These are phyloP conservation scores for Petrolisthes cinctipes DNA, from an alignment of 2,888 invertebrate genomes.

Conservation along the genomic window DNA sequence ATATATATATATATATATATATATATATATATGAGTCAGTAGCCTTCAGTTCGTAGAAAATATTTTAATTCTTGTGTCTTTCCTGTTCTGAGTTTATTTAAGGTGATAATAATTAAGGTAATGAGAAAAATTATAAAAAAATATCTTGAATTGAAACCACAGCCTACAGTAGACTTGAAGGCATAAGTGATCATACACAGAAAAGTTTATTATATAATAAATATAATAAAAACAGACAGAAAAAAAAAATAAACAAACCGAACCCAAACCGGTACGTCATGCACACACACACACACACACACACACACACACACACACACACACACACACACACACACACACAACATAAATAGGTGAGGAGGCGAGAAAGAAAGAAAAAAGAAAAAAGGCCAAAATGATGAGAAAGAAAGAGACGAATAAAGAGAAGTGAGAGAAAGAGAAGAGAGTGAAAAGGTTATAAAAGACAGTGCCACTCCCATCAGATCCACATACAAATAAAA, in stretches of 20 bases:
- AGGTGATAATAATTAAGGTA: neutral
- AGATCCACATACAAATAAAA: no score
- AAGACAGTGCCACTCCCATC: no score
- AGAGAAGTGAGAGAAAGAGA: no score
- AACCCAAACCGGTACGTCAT: neutral
- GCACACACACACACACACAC: constrained; percentile 14
- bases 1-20: neutral
- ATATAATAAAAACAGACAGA: neutral
- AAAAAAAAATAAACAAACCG: neutral
- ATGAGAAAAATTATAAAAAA: neutral
- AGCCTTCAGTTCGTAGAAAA: neutral
- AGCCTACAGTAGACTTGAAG: neutral
- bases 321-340: neutral
- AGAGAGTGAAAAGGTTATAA: no score
- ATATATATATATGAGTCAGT: neutral
- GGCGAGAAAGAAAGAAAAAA: neutral
- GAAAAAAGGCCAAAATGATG: neutral
- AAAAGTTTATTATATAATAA: constrained; percentile 3
- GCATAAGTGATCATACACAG: neutral
- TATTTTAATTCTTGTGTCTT: neutral
- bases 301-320: constrained; percentile 18
- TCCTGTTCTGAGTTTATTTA: no score
- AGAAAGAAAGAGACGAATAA: neutral
- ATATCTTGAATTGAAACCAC: neutral
- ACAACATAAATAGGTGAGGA: neutral